Evolutionary conservation across 2,797 vertebrate species (phyloP).

Genomic region (Micrastur ruficollis): DNA sequence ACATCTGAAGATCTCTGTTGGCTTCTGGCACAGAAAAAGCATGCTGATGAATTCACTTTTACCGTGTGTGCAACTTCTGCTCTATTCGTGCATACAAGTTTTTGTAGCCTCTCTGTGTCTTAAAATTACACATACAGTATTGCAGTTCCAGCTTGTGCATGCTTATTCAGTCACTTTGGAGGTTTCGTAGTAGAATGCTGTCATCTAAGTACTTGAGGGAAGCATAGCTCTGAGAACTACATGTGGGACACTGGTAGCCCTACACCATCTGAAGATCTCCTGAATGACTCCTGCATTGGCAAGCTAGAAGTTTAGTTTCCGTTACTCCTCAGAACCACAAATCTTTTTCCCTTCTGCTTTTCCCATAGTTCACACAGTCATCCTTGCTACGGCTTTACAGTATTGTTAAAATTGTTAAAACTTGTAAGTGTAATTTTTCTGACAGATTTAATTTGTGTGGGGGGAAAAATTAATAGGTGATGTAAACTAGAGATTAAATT

Average conservation of each 20-base stretch:
- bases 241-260: background rate
- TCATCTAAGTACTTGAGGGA: slow-evolving; percentile 35
- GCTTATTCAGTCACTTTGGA: slow-evolving; percentile 12
- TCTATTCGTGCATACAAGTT: background rate
- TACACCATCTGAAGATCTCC: background rate
- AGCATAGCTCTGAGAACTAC: background rate
- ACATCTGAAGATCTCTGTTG: background rate
- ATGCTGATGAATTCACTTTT: background rate
- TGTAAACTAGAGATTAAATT: background rate
- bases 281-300: background rate
- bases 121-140: background rate
- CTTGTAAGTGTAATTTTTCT: background rate
- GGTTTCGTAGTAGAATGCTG: background rate
- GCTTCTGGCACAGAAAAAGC: background rate
- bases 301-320: slow-evolving; percentile 13
- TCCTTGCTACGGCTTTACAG: background rate
- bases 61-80: background rate
- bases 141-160: background rate
- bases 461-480: too few species aligned
- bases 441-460: background rate
- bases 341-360: slow-evolving; percentile 48
- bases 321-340: slow-evolving; percentile 14
- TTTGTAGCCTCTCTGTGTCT: background rate
- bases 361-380: slow-evolving; percentile 9
- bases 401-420: background rate